Evolutionary conservation across 2,113 vertebrate genomes (phyloP), one percentile per base, ranked within the genome.

Genomic region (Scomber japonicus): DNA sequence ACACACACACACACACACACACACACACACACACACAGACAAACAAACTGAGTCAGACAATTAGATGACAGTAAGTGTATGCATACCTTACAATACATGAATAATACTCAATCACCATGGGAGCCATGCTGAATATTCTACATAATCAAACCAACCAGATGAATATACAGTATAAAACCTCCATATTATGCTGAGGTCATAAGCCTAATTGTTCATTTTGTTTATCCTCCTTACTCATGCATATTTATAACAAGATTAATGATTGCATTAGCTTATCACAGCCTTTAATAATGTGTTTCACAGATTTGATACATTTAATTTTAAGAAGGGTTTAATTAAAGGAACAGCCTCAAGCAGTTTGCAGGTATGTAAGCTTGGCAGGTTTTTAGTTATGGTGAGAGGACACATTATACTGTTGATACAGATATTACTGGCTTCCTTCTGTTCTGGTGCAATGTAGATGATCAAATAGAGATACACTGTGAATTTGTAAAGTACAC

Each of bases 181-280:
- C 12, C 5, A 16, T 12, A 24, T 53, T 53, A 57, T 54, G 3
- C 62, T 74, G 35, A 70, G 57, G 68, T 73, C 72, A 83, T 40
- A 19, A 11, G 40, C 46, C 46, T 83, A 77, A 80, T 68, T 67
- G 59, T 27, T 75, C 11, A 49, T 66, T 69, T 75, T 60, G 14
- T 77, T 83, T 62, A 27, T 68, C 30, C 17, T 9, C 66, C 17
- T 59, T 30, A 48, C 44, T 80, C 61, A 64, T 55, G 19, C 31
- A 63, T 75, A 62, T 73, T 54, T 30, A 53, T 57, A 14, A 45
- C 30, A 59, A 30, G 13, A 70, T 10, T 56, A 19, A 49, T 66
- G 50, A 31, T 55, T 67, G 40, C 46, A 74, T 71, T 45, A 49
- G 27, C 53, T 54, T 59, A 63, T 54, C n/a, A 63, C 0, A 14